These are phyloP conservation scores for Scopus umbretta DNA, from an alignment of 2,113 vertebrate genomes.

Conservation along the genomic window DNA sequence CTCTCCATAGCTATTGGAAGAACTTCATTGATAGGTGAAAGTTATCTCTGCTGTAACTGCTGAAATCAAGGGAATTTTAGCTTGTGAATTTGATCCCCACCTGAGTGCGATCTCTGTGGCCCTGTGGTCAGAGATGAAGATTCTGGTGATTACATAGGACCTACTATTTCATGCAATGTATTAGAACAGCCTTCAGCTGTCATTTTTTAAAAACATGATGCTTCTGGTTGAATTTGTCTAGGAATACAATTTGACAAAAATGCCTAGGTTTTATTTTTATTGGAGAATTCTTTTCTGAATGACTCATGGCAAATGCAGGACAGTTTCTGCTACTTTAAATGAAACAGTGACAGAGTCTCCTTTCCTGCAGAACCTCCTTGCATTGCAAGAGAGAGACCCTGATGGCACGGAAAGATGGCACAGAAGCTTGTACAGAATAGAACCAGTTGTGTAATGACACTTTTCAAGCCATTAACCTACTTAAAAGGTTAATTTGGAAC, in stretches of 20 bases:
- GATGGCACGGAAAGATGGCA: neutral
- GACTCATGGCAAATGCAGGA: neutral
- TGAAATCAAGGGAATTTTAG: neutral
- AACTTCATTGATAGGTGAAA: neutral
- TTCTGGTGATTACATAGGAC: neutral
- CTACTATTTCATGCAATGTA: neutral
- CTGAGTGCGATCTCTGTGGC: neutral
- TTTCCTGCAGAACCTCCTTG: neutral
- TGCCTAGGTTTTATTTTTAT: neutral
- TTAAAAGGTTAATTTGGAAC: constrained; percentile 67
- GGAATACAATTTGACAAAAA: neutral
- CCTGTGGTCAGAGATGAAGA: neutral
- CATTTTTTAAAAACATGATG: neutral
- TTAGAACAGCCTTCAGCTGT: neutral
- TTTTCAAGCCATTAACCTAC: constrained; percentile 61
- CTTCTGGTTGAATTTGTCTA: neutral
- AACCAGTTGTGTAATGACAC: constrained; percentile 44
- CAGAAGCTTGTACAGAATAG: constrained; percentile 28
- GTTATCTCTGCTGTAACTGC: neutral
- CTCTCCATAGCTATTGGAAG: neutral
- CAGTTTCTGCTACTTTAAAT: neutral
- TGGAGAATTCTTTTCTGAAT: neutral
- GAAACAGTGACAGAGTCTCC: neutral
- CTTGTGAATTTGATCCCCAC: neutral
- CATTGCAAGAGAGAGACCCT: neutral